A percentile compares a stretch with the other conserved stretches of the same genome.
Conservation (phyloP, 2,797 vertebrate species). For the Poeciliopsis presidionis region DNA sequence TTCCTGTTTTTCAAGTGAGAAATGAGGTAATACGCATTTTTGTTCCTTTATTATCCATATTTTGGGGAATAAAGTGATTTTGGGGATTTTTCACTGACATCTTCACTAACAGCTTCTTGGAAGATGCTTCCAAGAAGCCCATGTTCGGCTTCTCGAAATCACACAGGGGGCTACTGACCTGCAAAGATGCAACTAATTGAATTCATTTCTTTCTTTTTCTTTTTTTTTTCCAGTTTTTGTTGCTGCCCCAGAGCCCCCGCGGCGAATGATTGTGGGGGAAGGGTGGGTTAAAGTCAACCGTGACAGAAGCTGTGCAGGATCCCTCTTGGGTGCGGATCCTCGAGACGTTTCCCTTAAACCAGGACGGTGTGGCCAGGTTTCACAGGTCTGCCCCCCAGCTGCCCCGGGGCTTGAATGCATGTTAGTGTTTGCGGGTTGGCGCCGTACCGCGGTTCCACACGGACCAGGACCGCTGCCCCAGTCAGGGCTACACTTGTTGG, state of each 20-base stretch:
- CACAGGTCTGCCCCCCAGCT: conserved; percentile 80
- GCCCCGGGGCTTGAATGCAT: conserved; percentile 83
- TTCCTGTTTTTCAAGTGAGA: background rate
- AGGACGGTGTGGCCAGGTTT: conserved; percentile 74
- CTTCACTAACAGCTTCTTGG: background rate
- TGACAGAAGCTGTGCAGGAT: conserved; percentile 71
- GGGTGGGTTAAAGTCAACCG: conserved; percentile 74
- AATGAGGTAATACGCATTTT: background rate
- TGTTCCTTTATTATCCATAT: background rate
- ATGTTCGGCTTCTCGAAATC: conserved; percentile 48
- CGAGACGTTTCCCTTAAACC: conserved; percentile 76
- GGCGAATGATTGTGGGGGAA: background rate
- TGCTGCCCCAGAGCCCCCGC: conserved; percentile 33
- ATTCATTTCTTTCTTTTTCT: conserved; percentile 26
- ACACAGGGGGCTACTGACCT: conserved; percentile 60
- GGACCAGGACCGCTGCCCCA: conserved; percentile 40
- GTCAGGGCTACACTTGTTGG: conserved; percentile 39
- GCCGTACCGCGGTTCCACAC: conserved; percentile 58
- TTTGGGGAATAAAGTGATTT: background rate
- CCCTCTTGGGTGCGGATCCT: conserved; percentile 74
- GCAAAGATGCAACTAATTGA: conserved; percentile 49
- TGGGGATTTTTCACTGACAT: conserved; percentile 13
- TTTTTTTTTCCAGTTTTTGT: conserved; percentile 38
- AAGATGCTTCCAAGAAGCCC: background rate
- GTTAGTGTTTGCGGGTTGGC: conserved; percentile 71